Evolutionary conservation across 2,797 vertebrate species (phyloP), one percentile per base, ranked within the genome.

Genomic region (Amazonetta brasiliensis): DNA sequence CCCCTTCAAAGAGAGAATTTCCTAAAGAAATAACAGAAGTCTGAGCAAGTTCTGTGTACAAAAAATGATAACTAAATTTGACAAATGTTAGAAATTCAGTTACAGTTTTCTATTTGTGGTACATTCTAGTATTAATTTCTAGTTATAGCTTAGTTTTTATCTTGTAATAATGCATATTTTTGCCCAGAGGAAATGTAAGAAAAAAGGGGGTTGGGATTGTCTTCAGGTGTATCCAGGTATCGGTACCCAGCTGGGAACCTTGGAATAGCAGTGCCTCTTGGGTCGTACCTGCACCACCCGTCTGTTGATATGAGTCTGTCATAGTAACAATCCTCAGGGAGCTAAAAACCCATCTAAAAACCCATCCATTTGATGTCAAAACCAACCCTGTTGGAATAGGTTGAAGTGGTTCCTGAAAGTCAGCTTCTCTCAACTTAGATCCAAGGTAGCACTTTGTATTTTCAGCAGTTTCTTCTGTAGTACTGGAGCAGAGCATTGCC

Each of bases 341-440:
- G 41, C 18, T 44, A 44, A 44, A 43, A 43, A 43, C 39, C 39
- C 13, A 56, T 7, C 55, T 69, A 19, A 43, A 44, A 71, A 10
- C 13, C 12, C 31, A 46, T 17, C 37, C 18, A 8, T 55, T 63
- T 7, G 3, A 43, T 19, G 11, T 9, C 23, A 52, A 77, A 64
- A 11, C 0, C 1, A 5, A 15, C 2, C 9, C 20, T 0, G 0
- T 8, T 60, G 22, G 56, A 67, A 67, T 9, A 8, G 28, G 16
- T 23, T 81, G 81, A 54, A 69, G 58, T 7, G 14, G 12, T 48
- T 76, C 76, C 71, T 86, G 16, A 44, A 80, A 83, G 48, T 84
- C 68, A 48, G 4, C 35, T 78, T 73, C 55, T 55, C 67, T 63
- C 39, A 52, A 28, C 11, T 46, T 9, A 0, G 12, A 46, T 58